Evolutionary conservation across 2,888 invertebrate genomes (phyloP).

Genomic region (Abrostola triplasia): DNA sequence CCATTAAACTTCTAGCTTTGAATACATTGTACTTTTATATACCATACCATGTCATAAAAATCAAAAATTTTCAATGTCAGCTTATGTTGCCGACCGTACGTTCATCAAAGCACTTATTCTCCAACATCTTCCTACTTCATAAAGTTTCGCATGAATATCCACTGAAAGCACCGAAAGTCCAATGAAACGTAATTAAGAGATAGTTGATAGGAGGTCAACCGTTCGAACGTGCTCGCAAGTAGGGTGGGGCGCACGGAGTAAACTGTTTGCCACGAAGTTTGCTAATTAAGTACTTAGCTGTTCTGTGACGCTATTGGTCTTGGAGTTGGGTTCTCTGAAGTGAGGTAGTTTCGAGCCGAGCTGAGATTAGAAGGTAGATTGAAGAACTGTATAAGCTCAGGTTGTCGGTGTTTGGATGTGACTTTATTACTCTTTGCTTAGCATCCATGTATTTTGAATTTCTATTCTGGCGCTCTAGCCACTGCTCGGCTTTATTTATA

Average conservation of each 20-base stretch:
- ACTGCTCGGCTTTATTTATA: no score
- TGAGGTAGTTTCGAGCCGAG: conserved; percentile 6
- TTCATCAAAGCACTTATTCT: background rate
- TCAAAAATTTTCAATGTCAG: no score
- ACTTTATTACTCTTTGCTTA: no score
- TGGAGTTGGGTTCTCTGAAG: conserved; percentile 20
- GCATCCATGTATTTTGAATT: no score
- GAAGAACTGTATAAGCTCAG: conserved; percentile 1
- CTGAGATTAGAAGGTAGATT: conserved; percentile 12
- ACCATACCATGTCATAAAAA: no score
- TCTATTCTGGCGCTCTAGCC: no score
- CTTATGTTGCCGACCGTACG: no score
- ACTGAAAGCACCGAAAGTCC: background rate
- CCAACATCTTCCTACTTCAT: conserved; percentile 6
- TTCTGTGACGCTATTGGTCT: conserved; percentile 21
- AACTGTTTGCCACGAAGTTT: conserved; percentile 29
- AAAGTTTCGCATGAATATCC: background rate
- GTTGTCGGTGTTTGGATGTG: background rate
- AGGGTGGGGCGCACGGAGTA: conserved; percentile 10
- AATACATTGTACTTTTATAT: no score
- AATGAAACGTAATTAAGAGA: conserved; percentile 36
- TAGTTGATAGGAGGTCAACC: conserved; percentile 24
- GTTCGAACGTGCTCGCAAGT: conserved; percentile 19
- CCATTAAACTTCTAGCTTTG: no score
- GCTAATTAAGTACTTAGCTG: conserved; percentile 38